Conservation (phyloP, 2,113 vertebrate genomes). For the Turdus rufiventris region DNA sequence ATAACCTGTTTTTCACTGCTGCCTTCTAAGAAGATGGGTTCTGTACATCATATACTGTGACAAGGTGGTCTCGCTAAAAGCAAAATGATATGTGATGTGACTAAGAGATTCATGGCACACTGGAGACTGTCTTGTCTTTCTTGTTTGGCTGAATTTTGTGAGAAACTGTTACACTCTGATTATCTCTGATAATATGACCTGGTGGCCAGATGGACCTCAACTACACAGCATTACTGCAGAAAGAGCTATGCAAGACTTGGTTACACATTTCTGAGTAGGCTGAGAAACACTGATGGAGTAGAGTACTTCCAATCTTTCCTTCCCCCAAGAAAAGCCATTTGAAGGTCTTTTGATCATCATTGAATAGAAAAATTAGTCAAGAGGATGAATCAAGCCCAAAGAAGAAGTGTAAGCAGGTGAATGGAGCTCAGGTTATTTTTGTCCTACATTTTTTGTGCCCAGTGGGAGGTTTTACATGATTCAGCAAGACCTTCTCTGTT, state of each 20-base stretch:
- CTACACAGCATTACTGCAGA: neutral
- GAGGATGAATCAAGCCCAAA: neutral
- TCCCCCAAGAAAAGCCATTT: neutral
- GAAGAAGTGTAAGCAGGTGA: neutral
- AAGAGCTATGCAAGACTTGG: neutral
- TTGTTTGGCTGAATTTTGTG: constrained; percentile 44
- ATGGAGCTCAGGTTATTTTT: neutral
- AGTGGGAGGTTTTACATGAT: neutral
- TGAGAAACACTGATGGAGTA: neutral
- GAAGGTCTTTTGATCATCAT: neutral
- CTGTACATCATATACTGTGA: neutral
- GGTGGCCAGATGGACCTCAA: constrained; percentile 38
- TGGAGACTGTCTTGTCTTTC: constrained; percentile 31
- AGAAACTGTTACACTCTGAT: constrained; percentile 44
- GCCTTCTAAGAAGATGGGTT: neutral
- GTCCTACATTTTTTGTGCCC: neutral
- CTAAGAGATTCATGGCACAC: neutral
- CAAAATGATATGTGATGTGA: constrained; percentile 16
- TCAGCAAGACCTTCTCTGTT: neutral
- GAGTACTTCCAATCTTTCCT: neutral
- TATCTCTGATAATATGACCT: constrained; percentile 39
- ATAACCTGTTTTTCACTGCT: neutral
- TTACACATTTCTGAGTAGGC: neutral
- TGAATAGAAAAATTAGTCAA: neutral
- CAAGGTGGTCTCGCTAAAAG: constrained; percentile 51